A percentile compares a stretch with the other conserved stretches of the same genome.
These are phyloP conservation scores for Lineus longissimus DNA, from an alignment of 1,140 invertebrate genomes.

Conservation along the genomic window DNA sequence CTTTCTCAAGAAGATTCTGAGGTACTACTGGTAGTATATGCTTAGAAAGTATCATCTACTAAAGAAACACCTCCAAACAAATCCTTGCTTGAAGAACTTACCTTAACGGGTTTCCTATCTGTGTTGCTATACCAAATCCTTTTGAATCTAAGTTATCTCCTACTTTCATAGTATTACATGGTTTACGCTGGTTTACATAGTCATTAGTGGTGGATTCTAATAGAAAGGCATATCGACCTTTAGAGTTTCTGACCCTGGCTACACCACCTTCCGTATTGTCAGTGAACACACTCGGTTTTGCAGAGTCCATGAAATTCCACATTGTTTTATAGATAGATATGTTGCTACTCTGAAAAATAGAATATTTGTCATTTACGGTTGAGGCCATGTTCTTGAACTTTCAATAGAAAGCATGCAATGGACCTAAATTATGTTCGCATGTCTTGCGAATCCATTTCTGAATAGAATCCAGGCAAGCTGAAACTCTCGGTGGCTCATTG, in stretches of 20 bases:
- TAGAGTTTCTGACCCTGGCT: slow-evolving; percentile 35
- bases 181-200: slow-evolving; percentile 85
- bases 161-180: slow-evolving; percentile 91
- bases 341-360: slow-evolving; percentile 72
- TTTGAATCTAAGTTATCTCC: slow-evolving; percentile 87
- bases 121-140: slow-evolving; percentile 89
- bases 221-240: slow-evolving; percentile 86
- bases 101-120: slow-evolving; percentile 84
- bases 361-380: not conserved
- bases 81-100: slow-evolving; percentile 68
- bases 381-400: not conserved
- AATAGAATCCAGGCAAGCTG: no score
- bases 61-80: not conserved
- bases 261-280: slow-evolving; percentile 40
- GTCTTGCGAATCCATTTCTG: not conserved
- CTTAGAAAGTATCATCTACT: not conserved
- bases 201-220: slow-evolving; percentile 94
- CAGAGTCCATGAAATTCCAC: slow-evolving; percentile 85
- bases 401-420: not conserved
- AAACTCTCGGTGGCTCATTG: no score
- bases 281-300: slow-evolving; percentile 42
- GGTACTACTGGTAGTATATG: not conserved
- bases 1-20: not conserved
- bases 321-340: slow-evolving; percentile 87
- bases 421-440: not conserved